Conservation (phyloP, 2,888 invertebrate genomes). For the Sminthurinus aureus region DNA sequence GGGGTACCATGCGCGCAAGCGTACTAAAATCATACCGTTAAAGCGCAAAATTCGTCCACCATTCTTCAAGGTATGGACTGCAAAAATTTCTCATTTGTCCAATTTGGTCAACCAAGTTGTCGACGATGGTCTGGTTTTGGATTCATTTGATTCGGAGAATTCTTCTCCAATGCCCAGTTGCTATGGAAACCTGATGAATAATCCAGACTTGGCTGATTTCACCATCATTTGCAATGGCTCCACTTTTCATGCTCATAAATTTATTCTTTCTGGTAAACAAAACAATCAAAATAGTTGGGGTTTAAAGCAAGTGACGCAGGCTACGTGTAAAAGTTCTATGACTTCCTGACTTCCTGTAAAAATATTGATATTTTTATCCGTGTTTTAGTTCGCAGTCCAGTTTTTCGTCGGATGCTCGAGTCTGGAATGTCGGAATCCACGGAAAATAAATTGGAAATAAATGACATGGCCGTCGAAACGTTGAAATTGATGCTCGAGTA, state of each 20-base stretch:
- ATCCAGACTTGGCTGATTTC: neutral
- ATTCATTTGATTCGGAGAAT: neutral
- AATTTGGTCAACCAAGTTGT: neutral
- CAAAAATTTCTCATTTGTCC: neutral
- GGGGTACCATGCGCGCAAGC: too few species aligned
- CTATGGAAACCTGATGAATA: neutral
- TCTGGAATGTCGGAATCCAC: neutral
- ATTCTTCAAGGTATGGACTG: too few species aligned
- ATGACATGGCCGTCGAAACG: neutral
- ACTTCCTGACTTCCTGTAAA: neutral
- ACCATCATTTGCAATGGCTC: neutral
- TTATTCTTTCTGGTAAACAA: neutral
- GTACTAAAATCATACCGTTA: too few species aligned
- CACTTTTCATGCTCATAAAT: conserved; percentile 2
- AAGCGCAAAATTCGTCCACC: too few species aligned
- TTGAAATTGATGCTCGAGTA: neutral
- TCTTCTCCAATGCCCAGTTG: neutral
- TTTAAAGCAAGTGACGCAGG: too few species aligned
- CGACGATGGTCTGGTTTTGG: neutral
- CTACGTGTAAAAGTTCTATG: neutral
- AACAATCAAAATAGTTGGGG: too few species aligned
- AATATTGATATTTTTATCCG: neutral
- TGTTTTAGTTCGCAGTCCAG: neutral
- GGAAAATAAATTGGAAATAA: neutral
- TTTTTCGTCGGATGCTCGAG: neutral